phyloP scores from a whole-genome alignment of 2,113 vertebrate genomes.

The Thermophis baileyi region DNA sequence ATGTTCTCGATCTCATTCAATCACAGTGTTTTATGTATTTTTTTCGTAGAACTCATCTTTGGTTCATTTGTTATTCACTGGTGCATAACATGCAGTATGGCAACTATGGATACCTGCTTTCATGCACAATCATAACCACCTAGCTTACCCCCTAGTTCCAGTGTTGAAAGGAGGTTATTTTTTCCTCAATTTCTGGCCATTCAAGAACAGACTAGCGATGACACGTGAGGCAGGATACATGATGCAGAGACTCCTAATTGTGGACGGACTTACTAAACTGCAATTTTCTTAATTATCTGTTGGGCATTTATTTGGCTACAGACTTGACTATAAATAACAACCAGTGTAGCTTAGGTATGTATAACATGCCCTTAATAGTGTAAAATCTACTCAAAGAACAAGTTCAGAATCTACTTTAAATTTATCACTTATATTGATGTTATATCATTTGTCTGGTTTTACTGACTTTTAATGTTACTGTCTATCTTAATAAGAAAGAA shows the following conservation, averaged over 20 bases:
- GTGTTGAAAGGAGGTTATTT: not conserved
- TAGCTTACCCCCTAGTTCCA: not conserved
- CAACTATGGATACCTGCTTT: not conserved
- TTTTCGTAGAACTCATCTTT: not conserved
- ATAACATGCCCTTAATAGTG: not conserved
- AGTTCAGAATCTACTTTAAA: not conserved
- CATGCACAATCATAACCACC: not conserved
- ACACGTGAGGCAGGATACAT: not conserved
- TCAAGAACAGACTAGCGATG: not conserved
- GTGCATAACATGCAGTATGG: not conserved
- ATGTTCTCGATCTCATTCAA: not conserved
- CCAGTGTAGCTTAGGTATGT: not conserved
- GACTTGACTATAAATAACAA: not conserved
- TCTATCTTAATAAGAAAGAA: not conserved
- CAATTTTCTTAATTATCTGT: not conserved
- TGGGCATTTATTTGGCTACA: not conserved
- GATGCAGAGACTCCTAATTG: not conserved
- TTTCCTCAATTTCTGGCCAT: not conserved
- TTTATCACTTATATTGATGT: not conserved
- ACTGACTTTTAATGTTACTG: not conserved
- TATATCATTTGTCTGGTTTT: not conserved
- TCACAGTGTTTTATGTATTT: not conserved
- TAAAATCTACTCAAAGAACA: not conserved
- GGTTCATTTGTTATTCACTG: not conserved
- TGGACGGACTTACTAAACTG: not conserved